Conservation (phyloP, 2,797 vertebrate genomes). For the Coracias cyanogaster region DNA sequence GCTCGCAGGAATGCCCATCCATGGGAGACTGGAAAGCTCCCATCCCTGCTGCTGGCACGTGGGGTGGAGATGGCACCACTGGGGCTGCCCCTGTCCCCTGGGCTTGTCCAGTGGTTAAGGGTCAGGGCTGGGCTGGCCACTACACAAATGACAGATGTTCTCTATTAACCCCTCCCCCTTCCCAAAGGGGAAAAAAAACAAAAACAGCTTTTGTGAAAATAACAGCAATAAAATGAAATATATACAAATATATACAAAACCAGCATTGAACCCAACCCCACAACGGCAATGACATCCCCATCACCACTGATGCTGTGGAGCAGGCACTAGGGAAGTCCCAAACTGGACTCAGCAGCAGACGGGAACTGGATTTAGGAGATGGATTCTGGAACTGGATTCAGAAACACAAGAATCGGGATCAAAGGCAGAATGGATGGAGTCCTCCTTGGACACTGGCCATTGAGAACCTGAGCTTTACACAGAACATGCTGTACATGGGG, state of each 20-base stretch:
- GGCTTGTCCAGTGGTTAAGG: neutral
- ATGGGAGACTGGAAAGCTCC: neutral
- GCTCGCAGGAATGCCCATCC: no score
- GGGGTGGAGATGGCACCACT: neutral
- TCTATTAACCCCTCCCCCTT: neutral
- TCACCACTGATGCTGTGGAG: neutral
- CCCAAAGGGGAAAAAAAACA: neutral
- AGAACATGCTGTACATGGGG: neutral
- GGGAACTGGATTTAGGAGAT: neutral
- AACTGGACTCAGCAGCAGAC: neutral
- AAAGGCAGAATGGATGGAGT: neutral
- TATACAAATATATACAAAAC: neutral
- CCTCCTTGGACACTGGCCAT: neutral
- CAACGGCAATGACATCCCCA: neutral
- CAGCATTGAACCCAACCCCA: neutral
- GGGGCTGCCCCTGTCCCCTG: neutral
- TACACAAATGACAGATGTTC: neutral
- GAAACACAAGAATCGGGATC: neutral
- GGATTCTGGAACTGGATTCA: neutral
- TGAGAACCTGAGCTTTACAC: neutral
- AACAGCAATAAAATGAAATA: neutral
- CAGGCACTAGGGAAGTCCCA: neutral
- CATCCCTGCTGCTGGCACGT: rapidly evolving
- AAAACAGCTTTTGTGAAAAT: neutral
- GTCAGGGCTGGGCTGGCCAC: neutral